phyloP scores from a whole-genome alignment of 2,888 invertebrate genomes.

The Cantharis rustica region DNA sequence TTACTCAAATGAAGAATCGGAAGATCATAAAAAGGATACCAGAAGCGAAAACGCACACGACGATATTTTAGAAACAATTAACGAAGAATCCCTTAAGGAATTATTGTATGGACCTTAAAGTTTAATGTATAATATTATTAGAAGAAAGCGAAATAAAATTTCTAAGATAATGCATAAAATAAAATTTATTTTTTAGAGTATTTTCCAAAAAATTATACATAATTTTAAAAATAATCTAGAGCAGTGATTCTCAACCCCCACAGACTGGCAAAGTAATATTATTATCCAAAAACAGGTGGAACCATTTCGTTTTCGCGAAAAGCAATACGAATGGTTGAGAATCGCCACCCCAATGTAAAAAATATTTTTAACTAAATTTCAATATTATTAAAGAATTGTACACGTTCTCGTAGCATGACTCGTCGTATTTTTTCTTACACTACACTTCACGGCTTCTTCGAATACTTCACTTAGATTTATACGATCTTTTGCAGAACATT shows the following conservation, averaged over 20 bases:
- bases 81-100: constrained; percentile 59
- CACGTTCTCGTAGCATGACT: constrained; percentile 21
- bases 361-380: background rate
- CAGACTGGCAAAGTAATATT: background rate
- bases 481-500: constrained; percentile 52
- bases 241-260: background rate
- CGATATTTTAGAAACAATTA: constrained; percentile 54
- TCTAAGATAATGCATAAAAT: background rate
- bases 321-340: background rate
- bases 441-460: constrained; percentile 47
- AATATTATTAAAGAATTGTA: constrained; percentile 30
- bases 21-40: background rate
- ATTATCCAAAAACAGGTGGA: background rate
- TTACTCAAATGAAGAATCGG: constrained; percentile 13
- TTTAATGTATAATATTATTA: background rate
- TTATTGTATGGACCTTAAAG: constrained; percentile 49
- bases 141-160: no score
- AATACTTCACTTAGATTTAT: constrained; percentile 52
- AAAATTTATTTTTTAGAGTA: background rate
- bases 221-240: background rate
- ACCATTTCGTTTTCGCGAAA: background rate
- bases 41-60: constrained; percentile 21
- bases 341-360: background rate
- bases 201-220: background rate
- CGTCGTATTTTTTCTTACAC: constrained; percentile 30